Evolutionary conservation across 2,113 vertebrate species (phyloP), one percentile per base, ranked within the genome.

Genomic region (Crotalus helleri): DNA sequence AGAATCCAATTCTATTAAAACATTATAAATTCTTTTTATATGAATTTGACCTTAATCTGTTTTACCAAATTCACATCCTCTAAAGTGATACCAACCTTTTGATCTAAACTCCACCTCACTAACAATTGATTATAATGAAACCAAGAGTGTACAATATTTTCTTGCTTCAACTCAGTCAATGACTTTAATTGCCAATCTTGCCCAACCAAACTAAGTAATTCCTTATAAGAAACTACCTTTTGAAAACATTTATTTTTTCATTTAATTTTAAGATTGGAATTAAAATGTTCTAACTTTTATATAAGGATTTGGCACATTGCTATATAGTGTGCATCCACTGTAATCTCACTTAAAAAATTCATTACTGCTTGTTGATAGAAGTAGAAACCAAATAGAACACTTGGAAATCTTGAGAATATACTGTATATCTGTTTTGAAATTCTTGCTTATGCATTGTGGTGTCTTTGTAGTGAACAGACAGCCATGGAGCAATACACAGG

Each of bases 221-320:
- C 39, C 39, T 39, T 39, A 39, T 39, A 39, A 39, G 39, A 39
- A 39, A 94, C 29, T 59, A 94, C 92, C 93, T 94, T 44, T 6
- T 94, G 94, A 94, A 92, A 85, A 57, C 39, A 58, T 49, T 13
- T 88, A 8, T 23, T 59, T 59, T 2, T 6, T 8, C 57, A 21
- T 29, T 51, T 51, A 88, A 91, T n/a, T n/a, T 86, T 51, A 39
- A 93, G 54, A 85, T 85, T n/a, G 11, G 11, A 69, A 91, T n/a
- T 6, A 5, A 21, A 4, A 58, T 58, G 51, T 93, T 81, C 2
- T 91, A 19, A 21, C 3, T 44, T 15, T 21, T 53, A 15, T 44
- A 54, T 54, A n/a, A 44, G 46, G 51, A 24, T 61, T 86, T n/a
- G 64, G 8, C 49, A 61, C 19, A 53, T 13, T 91, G 12, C 74